Conservation (phyloP, 2,888 invertebrate species). For the Podotricha telesiphe region DNA sequence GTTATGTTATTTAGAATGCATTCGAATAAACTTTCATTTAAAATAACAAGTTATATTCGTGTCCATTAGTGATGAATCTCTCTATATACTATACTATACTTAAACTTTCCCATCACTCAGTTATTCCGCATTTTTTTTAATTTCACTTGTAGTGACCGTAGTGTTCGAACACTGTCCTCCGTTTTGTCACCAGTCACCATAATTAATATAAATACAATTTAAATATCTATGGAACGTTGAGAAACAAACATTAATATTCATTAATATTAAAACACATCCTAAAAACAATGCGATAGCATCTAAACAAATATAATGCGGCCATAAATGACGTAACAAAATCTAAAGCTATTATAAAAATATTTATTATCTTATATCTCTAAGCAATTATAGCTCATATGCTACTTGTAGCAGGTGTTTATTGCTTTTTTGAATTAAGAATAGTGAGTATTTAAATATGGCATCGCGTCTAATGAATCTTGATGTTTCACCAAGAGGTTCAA, state of each 20-base stretch:
- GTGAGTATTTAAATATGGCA: conserved; percentile 1
- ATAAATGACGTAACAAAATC: conserved; percentile 13
- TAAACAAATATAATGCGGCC: conserved; percentile 9
- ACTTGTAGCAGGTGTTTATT: conserved; percentile 11
- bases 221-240: not conserved
- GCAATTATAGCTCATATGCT: conserved; percentile 13
- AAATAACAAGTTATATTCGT: not conserved
- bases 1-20: conserved; percentile 26
- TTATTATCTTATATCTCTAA: conserved; percentile 17
- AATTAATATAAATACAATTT: not conserved
- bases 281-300: conserved; percentile 17
- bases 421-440: conserved; percentile 15
- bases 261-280: conserved; percentile 6
- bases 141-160: too few relatives aligned
- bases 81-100: too few relatives aligned
- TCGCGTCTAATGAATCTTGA: not conserved
- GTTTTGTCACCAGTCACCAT: too few relatives aligned
- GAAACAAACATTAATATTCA: conserved; percentile 19
- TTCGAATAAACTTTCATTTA: conserved; percentile 2
- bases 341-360: conserved; percentile 28
- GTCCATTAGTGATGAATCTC: conserved; percentile 5
- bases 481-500: not conserved
- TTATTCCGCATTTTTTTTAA: too few relatives aligned
- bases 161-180: too few relatives aligned
- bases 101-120: too few relatives aligned